Conservation (phyloP, 2,797 vertebrate species). For the Eulemur mongoz region DNA sequence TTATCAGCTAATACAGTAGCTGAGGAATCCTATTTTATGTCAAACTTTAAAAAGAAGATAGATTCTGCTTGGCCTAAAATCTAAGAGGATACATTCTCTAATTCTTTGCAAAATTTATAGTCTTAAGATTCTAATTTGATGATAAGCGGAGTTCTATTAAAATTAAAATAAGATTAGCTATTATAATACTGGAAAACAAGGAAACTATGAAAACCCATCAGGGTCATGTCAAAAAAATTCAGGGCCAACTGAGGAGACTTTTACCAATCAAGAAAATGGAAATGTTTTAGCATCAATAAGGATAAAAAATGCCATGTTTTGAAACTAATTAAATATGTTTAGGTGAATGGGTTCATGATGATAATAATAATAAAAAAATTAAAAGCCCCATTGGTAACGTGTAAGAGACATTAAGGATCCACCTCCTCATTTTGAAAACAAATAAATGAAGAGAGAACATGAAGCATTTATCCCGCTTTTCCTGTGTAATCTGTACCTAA, state of each 20-base stretch:
- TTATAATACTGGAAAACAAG: not conserved
- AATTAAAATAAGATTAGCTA: not conserved
- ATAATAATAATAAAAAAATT: not conserved
- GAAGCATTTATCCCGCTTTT: not conserved
- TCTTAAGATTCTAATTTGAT: slow-evolving; percentile 6
- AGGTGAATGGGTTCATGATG: not conserved
- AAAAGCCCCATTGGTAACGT: not conserved
- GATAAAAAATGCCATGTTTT: not conserved
- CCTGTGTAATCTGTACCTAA: not conserved
- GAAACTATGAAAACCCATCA: not conserved
- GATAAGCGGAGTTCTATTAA: not conserved
- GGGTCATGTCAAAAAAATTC: not conserved
- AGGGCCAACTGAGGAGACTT: not conserved
- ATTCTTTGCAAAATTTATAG: not conserved
- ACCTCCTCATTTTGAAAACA: slow-evolving; percentile 47
- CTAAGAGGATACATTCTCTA: not conserved
- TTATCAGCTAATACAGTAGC: not conserved
- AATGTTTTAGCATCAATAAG: not conserved
- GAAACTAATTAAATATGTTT: not conserved
- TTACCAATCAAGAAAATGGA: not conserved
- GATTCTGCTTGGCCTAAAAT: not conserved
- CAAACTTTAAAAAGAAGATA: not conserved
- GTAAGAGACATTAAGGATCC: not conserved
- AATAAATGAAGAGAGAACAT: not conserved
- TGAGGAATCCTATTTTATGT: not conserved